Evolutionary conservation across 1,140 invertebrate genomes (phyloP).

Genomic region (Aphaenogaster floridana): DNA sequence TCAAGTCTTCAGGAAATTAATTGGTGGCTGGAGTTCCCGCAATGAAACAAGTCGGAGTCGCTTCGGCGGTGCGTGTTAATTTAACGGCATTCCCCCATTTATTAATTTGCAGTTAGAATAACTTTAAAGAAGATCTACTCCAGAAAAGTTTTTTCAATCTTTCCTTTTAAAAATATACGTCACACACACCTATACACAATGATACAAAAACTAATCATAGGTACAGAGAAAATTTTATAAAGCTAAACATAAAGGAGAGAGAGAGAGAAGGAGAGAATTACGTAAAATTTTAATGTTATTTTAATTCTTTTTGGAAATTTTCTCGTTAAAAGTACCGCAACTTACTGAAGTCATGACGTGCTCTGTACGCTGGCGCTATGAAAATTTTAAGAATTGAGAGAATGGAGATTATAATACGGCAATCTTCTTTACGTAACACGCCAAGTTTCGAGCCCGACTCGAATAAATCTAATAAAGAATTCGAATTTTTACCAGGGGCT

Average conservation of each 20-base stretch:
- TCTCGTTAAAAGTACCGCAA: not conserved
- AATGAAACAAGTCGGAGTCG: slow-evolving; percentile 30
- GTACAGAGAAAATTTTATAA: not conserved
- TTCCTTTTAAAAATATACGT: not conserved
- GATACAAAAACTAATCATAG: not conserved
- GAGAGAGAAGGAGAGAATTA: not conserved
- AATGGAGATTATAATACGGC: not conserved
- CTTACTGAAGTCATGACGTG: not conserved
- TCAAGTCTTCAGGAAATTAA: slow-evolving; percentile 48
- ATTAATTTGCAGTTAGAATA: not conserved
- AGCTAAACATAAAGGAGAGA: not conserved
- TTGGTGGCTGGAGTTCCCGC: slow-evolving; percentile 5
- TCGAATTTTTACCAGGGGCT: not conserved
- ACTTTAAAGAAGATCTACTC: not conserved
- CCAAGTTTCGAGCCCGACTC: not conserved
- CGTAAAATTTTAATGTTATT: not conserved
- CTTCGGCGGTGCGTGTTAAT: slow-evolving; percentile 46
- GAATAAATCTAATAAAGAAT: slow-evolving; percentile 44
- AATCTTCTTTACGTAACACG: not conserved
- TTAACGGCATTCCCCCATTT: slow-evolving; percentile 20
- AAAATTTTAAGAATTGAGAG: not conserved
- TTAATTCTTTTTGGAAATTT: slow-evolving; percentile 17
- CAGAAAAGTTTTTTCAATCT: not conserved
- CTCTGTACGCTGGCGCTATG: not conserved
- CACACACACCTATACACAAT: not conserved